These are phyloP conservation scores for Acrocephalus arundinaceus DNA, from an alignment of 2,113 vertebrate genomes.

Conservation along the genomic window DNA sequence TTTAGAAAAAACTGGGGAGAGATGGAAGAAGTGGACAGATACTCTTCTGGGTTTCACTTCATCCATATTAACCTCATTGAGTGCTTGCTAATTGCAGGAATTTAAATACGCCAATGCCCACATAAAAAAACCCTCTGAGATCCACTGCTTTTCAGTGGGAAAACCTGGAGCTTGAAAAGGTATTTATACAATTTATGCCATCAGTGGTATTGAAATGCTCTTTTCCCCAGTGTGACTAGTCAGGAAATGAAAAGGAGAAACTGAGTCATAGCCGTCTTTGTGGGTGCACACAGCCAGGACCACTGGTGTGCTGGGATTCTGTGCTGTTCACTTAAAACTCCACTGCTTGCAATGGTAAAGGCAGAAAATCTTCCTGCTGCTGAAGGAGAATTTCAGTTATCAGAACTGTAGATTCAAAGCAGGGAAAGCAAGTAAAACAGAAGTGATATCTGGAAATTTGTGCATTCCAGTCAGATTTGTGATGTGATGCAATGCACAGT, in stretches of 20 bases:
- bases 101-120: background rate
- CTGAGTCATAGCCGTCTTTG: background rate
- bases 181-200: background rate
- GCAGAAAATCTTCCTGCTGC: background rate
- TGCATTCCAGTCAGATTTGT: background rate
- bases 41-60: background rate
- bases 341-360: background rate
- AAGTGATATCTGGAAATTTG: background rate
- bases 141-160: background rate
- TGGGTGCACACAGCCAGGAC: background rate
- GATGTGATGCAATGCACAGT: background rate
- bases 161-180: background rate
- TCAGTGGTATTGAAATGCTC: background rate
- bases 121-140: background rate
- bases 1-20: rapidly evolving
- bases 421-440: background rate
- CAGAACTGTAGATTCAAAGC: background rate
- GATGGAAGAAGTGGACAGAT: background rate
- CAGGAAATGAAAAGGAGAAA: background rate
- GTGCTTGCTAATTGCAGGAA: background rate
- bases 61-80: background rate
- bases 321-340: background rate
- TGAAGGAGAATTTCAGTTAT: background rate
- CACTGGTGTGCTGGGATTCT: background rate
- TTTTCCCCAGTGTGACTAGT: background rate